Evolutionary conservation across 2,888 invertebrate species (phyloP).

Genomic region (Amiota communis): DNA sequence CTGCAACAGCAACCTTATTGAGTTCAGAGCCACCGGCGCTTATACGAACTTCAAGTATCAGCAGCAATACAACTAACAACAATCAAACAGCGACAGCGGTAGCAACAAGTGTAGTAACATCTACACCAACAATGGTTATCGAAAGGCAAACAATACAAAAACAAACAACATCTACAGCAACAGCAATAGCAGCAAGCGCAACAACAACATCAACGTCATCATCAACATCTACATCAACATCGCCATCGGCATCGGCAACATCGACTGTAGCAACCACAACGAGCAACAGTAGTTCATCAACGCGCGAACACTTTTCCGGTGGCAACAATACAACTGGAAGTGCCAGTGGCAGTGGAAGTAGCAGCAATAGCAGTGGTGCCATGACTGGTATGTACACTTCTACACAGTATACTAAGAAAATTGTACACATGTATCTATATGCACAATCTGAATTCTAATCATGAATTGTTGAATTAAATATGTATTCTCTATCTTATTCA

Average conservation of each 20-base stretch:
- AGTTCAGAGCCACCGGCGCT: slow-evolving; percentile 53
- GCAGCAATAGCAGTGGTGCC: slow-evolving; percentile 60
- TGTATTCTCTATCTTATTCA: slow-evolving; percentile 28
- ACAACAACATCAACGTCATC: slow-evolving; percentile 37
- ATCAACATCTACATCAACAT: slow-evolving; percentile 24
- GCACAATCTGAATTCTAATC: not conserved
- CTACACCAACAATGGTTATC: slow-evolving; percentile 34
- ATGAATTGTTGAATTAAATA: slow-evolving; percentile 37
- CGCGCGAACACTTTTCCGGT: slow-evolving; percentile 44
- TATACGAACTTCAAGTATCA: slow-evolving; percentile 56
- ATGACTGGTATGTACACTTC: slow-evolving; percentile 64
- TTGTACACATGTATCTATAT: not conserved
- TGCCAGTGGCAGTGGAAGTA: slow-evolving; percentile 38
- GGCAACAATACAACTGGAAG: slow-evolving; percentile 21
- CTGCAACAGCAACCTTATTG: slow-evolving; percentile 33
- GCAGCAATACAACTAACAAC: slow-evolving; percentile 52
- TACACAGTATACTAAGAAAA: not conserved
- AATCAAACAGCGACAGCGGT: slow-evolving; percentile 35
- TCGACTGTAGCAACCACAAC: slow-evolving; percentile 42
- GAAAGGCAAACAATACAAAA: slow-evolving; percentile 24
- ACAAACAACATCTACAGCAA: slow-evolving; percentile 22
- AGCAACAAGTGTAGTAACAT: slow-evolving; percentile 25
- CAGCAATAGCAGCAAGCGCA: slow-evolving; percentile 40
- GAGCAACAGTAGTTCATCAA: slow-evolving; percentile 42
- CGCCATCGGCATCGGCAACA: no score